Evolutionary conservation across 92 coral and sea anemone species (phyloP).

Genomic region (Porites evermanni): DNA sequence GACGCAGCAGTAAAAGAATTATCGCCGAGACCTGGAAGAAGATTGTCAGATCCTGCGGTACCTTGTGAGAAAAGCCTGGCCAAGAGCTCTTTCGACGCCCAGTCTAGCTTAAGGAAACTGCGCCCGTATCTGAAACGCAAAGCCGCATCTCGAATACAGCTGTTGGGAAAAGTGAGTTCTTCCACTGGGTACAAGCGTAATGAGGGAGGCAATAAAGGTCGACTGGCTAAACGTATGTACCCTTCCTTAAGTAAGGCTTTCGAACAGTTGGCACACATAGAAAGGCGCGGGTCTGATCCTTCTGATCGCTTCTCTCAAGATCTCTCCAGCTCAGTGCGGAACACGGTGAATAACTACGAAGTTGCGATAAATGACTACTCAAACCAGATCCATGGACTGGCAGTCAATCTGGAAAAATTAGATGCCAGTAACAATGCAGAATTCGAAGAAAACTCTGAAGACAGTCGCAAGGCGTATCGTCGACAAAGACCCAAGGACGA

Average conservation of each 20-base stretch:
- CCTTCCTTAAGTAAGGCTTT: slow-evolving; percentile 20
- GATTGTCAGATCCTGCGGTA: slow-evolving; percentile 34
- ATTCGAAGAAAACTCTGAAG: neutral
- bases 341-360: neutral
- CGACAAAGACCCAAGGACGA: neutral
- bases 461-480: neutral
- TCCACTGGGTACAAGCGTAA: slow-evolving; percentile 1
- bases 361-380: slow-evolving; percentile 16
- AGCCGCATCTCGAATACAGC: slow-evolving; percentile 35
- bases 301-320: neutral
- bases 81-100: slow-evolving; percentile 20
- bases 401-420: slow-evolving; percentile 14
- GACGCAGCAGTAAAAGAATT: neutral
- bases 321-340: no score
- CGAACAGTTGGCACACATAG: slow-evolving; percentile 1
- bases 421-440: neutral
- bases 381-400: slow-evolving; percentile 39
- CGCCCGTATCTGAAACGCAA: slow-evolving; percentile 24
- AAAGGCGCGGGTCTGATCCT: slow-evolving; percentile 30
- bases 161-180: slow-evolving; percentile 29
- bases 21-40: neutral
- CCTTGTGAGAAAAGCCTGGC: slow-evolving; percentile 1
- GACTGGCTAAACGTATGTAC: slow-evolving; percentile 12
- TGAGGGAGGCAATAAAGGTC: slow-evolving; percentile 16
- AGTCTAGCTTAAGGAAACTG: slow-evolving; percentile 26